Percentiles rank a stretch among this genome's conserved stretches.
phyloP scores from a whole-genome alignment of 2,113 vertebrate genomes.

The Apteryx mantelli region DNA sequence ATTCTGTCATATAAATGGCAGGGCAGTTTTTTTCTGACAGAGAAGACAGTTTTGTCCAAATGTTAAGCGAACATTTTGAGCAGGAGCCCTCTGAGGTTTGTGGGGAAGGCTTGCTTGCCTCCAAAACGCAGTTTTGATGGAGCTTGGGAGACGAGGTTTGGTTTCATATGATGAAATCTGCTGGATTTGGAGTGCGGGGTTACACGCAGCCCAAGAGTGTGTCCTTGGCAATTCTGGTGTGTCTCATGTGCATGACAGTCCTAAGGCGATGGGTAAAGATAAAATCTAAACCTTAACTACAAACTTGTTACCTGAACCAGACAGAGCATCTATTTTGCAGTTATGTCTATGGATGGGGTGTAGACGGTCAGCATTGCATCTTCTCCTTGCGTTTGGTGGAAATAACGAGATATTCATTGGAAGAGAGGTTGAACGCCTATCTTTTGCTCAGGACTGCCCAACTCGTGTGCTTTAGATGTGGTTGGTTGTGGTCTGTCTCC shows the following conservation, averaged over 20 bases:
- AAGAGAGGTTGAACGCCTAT: neutral
- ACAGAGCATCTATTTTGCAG: neutral
- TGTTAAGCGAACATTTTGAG: neutral
- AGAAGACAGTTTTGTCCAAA: neutral
- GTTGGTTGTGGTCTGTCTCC: neutral
- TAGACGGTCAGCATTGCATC: neutral
- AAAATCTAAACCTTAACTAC: neutral
- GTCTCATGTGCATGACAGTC: neutral
- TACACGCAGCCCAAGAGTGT: neutral
- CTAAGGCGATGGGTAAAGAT: neutral
- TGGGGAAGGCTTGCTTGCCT: neutral
- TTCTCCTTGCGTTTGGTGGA: neutral
- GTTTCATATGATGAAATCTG: neutral
- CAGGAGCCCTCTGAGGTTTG: neutral
- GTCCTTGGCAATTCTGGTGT: neutral
- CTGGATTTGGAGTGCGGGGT: neutral
- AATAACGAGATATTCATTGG: neutral
- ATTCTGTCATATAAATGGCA: accelerated
- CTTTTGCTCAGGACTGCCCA: neutral
- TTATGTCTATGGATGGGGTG: neutral
- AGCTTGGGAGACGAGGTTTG: neutral
- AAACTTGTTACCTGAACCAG: neutral
- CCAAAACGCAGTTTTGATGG: neutral
- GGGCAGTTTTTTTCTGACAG: neutral
- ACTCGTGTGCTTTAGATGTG: accelerated